Base-by-base conservation (phyloP, 2,113 vertebrate species). In the Athene noctua region DNA sequence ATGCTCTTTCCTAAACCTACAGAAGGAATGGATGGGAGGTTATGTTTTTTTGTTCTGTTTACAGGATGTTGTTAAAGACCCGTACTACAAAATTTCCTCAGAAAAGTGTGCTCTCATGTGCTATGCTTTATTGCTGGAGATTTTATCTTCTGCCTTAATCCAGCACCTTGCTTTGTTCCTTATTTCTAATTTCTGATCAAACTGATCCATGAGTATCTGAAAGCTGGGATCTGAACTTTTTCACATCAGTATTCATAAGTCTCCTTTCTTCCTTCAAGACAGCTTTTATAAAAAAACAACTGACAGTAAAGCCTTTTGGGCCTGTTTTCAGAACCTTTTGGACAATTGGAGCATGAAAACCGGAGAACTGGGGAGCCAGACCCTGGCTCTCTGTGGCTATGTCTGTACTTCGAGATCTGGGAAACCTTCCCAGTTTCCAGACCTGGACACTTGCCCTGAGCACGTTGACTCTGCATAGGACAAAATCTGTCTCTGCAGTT, bases 381-480 rank as follows among this genome's bases (percentile, higher is more conserved):
- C 29, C 68, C 63, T 67, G 77, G 15, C 61, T 94, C 30, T 91
- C 46, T 46, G 68, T 84, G 86, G 42, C 68, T 95, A 6, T 84
- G 86, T 81, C 94, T 94, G 91, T 94, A 94, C 89, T 96, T 92
- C 26, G n/a, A 86, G 82, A 96, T 93, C 95, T 83, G 88, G 91
- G 93, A 96, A 96, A 44, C 13, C 10, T 94, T 96, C 94, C 94
- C 84, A 92, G 89, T 97, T 96, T 97, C 91, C 94, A 92, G 73
- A 81, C 77, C 84, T 95, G 94, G 95, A 84, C 25, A 44, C 7
- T 86, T 91, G 85, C 86, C 88, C 91, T 83, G 44, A 86, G 89
- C 78, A 89, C 2, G 14, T 47, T 87, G 83, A 88, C 73, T 95
- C 83, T 68, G 89, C 84, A 65, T 79, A 89, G 86, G 80, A 92